These are phyloP conservation scores for Ameiurus melas DNA, from an alignment of 2,113 vertebrate species.

Conservation along the genomic window DNA sequence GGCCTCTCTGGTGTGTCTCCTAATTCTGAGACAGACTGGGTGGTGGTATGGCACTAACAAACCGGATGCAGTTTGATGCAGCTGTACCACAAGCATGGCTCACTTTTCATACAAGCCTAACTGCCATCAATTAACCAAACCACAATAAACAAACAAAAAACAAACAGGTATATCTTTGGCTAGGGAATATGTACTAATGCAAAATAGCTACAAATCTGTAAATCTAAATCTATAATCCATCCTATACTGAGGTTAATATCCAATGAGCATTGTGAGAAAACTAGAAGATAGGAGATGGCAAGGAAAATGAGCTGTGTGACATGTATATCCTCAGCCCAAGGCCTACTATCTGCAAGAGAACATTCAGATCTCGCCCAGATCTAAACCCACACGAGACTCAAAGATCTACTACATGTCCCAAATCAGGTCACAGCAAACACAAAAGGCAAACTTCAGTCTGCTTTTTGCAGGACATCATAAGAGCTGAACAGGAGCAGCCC, in stretches of 20 bases:
- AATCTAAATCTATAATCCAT: neutral
- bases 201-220: neutral
- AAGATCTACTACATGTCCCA: neutral
- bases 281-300: neutral
- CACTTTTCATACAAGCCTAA: neutral
- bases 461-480: slow-evolving; percentile 6
- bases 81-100: neutral
- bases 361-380: slow-evolving; percentile 9
- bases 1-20: slow-evolving; percentile 16
- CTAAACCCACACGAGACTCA: neutral
- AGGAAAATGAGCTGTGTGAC: neutral
- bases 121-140: neutral
- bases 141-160: neutral
- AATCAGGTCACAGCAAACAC: neutral
- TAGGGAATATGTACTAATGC: neutral
- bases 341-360: neutral
- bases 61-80: neutral
- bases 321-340: neutral
- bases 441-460: slow-evolving; percentile 20
- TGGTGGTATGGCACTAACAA: slow-evolving; percentile 33
- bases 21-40: slow-evolving; percentile 28
- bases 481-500: slow-evolving; percentile 18
- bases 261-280: neutral
- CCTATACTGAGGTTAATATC: neutral
- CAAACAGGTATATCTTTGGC: neutral